These are phyloP conservation scores for Pithecia hirsuta DNA, from an alignment of 2,797 vertebrate genomes.

Conservation along the genomic window DNA sequence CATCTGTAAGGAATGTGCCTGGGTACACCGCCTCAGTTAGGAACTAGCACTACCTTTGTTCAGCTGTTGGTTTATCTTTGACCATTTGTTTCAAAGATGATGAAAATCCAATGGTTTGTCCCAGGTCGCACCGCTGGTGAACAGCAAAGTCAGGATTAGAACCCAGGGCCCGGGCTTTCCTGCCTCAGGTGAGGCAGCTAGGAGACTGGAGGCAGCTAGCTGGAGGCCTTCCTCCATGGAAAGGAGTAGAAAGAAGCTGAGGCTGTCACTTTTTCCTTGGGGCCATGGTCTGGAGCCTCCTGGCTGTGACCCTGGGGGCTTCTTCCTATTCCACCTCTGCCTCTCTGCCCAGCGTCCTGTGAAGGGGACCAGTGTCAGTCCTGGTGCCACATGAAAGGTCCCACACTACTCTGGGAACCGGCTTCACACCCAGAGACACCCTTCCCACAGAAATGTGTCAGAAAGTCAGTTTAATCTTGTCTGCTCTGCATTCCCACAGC, in stretches of 20 bases:
- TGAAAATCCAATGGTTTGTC: neutral
- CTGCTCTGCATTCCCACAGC: constrained; percentile 73
- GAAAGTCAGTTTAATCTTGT: constrained; percentile 44
- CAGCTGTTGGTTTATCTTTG: neutral
- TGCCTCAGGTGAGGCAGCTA: neutral
- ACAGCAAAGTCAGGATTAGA: neutral
- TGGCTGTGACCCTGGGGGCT: neutral
- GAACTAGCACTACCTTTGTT: neutral
- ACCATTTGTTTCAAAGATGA: neutral
- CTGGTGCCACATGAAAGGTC: constrained; percentile 47
- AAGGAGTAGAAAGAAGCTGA: neutral
- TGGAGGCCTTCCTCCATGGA: neutral
- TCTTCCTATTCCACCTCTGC: neutral
- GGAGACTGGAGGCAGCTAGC: rapidly evolving
- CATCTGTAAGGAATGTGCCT: neutral
- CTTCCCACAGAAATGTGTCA: constrained; percentile 65
- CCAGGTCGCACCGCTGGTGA: neutral
- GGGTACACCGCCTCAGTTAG: rapidly evolving
- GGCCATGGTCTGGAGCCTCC: neutral
- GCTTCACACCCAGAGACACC: neutral
- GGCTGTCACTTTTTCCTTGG: neutral
- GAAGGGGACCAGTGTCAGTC: neutral
- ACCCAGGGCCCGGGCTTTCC: neutral
- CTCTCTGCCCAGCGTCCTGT: rapidly evolving
- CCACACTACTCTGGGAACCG: neutral